phyloP scores from a whole-genome alignment of 92 coral and sea anemone species.

The Porites rus region DNA sequence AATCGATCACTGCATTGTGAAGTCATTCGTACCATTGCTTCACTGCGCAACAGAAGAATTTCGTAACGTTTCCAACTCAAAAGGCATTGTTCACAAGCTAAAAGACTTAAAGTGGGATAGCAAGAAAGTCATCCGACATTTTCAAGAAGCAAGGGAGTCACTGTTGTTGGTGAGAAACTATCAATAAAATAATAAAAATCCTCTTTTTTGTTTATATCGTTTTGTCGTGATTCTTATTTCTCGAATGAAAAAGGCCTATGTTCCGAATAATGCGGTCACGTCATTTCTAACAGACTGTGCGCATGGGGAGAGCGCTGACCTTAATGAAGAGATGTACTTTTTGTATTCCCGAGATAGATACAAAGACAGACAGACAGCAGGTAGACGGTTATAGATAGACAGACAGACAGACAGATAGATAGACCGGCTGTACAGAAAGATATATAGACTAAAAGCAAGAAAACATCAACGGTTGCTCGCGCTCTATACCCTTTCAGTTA shows the following conservation, averaged over 20 bases:
- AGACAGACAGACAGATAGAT: neutral
- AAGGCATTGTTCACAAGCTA: conserved; percentile 12
- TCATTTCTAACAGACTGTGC: too few relatives aligned
- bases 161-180: neutral
- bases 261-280: too few relatives aligned
- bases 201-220: neutral
- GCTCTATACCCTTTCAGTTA: too few relatives aligned
- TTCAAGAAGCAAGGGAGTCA: neutral
- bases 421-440: too few relatives aligned
- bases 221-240: neutral
- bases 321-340: too few relatives aligned
- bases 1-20: neutral
- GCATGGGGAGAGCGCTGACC: too few relatives aligned
- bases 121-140: conserved; percentile 5
- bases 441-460: too few relatives aligned
- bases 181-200: too few relatives aligned
- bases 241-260: neutral
- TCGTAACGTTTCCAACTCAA: neutral
- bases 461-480: too few relatives aligned
- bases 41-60: neutral
- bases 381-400: neutral
- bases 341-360: neutral
- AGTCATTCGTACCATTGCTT: neutral
- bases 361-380: neutral
- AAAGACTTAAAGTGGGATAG: conserved; percentile 3